Evolutionary conservation across 2,888 invertebrate species (phyloP).

Genomic region (Sminthurinus aureus): DNA sequence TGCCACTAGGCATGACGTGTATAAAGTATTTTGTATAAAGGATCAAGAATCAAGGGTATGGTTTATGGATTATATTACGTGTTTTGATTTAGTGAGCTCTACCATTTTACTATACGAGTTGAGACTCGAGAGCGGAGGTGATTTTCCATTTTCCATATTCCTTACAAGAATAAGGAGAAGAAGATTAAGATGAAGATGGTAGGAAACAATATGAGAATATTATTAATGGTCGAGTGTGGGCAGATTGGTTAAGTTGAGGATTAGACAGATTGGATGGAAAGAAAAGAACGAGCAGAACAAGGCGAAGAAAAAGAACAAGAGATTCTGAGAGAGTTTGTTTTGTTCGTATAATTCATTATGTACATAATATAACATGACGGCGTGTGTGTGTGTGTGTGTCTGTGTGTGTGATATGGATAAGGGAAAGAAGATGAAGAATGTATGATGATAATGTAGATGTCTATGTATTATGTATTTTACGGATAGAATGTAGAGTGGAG

Average conservation of each 20-base stretch:
- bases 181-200: no score
- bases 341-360: background rate
- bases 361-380: background rate
- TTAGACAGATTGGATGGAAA: constrained; percentile 26
- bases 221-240: constrained; percentile 37
- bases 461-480: no score
- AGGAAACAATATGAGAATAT: constrained; percentile 35
- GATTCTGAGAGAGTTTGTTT: background rate
- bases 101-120: background rate
- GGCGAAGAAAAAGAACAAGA: background rate
- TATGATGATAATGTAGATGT: no score
- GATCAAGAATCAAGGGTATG: constrained; percentile 40
- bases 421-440: constrained; percentile 2
- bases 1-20: constrained; percentile 44
- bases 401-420: constrained; percentile 9
- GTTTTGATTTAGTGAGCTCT: constrained; percentile 47
- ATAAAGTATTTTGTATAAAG: no score
- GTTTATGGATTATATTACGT: constrained; percentile 48
- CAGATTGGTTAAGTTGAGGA: constrained; percentile 35
- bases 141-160: no score
- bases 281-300: background rate
- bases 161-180: constrained; percentile 1
- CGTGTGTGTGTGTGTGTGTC: background rate
- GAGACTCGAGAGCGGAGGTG: constrained; percentile 17
- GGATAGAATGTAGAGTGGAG: no score